A percentile compares a stretch with the other conserved stretches of the same genome.
Evolutionary conservation across 2,113 vertebrate genomes (phyloP).

Genomic region (Puntigrus tetrazona): DNA sequence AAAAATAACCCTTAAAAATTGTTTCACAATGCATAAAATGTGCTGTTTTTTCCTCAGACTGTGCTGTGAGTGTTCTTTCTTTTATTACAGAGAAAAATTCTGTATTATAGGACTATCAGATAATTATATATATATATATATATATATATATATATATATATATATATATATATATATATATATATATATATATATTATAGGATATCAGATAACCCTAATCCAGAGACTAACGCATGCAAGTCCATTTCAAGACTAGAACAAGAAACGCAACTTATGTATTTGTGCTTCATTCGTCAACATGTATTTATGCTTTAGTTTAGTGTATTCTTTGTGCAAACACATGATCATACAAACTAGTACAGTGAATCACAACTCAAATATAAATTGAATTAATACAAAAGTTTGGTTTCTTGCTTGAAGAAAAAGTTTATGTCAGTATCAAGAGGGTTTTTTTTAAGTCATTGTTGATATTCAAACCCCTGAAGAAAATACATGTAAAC

Average conservation of each 20-base stretch:
- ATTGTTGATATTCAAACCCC: conserved; percentile 84
- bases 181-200: too few relatives aligned
- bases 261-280: background rate
- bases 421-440: conserved; percentile 80
- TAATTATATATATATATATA: too few relatives aligned
- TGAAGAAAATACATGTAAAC: conserved; percentile 94
- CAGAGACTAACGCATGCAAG: background rate
- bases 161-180: too few relatives aligned
- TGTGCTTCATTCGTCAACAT: conserved; percentile 28
- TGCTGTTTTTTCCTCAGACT: background rate
- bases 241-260: background rate
- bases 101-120: background rate
- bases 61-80: background rate
- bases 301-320: conserved; percentile 65
- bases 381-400: conserved; percentile 76
- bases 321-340: conserved; percentile 83
- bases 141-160: too few relatives aligned
- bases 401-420: conserved; percentile 92
- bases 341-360: conserved; percentile 89
- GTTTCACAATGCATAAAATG: too few relatives aligned
- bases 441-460: conserved; percentile 78
- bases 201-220: background rate
- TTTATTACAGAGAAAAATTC: background rate
- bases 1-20: background rate
- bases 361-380: conserved; percentile 81